Evolutionary conservation across 2,888 invertebrate genomes (phyloP).

Genomic region (Apantesis nais): DNA sequence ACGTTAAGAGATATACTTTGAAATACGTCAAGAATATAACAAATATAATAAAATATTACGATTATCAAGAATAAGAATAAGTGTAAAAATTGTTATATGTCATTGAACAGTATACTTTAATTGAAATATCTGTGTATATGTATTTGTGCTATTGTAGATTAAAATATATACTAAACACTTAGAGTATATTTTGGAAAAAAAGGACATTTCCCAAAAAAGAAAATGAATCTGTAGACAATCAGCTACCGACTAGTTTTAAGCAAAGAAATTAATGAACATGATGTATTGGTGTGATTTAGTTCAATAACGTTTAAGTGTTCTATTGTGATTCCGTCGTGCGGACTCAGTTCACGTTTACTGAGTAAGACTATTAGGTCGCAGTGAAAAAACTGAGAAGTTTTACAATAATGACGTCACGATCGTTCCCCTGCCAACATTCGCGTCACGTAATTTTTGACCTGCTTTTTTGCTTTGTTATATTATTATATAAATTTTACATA

Average conservation of each 20-base stretch:
- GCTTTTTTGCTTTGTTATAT: constrained; percentile 26
- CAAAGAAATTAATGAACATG: neutral
- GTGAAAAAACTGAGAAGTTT: constrained; percentile 26
- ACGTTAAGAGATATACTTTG: too few relatives aligned
- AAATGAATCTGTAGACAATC: too few relatives aligned
- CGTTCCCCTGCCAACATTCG: constrained; percentile 23
- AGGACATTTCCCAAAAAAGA: too few relatives aligned
- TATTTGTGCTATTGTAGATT: too few relatives aligned
- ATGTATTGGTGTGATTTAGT: neutral
- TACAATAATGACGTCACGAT: constrained; percentile 26
- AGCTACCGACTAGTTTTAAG: neutral
- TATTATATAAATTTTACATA: constrained; percentile 28
- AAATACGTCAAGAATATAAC: too few relatives aligned
- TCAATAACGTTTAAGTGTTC: constrained; percentile 26
- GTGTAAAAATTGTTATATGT: too few relatives aligned
- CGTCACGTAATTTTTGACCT: constrained; percentile 34
- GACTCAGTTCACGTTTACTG: constrained; percentile 35
- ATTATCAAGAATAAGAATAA: too few relatives aligned
- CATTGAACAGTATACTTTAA: too few relatives aligned
- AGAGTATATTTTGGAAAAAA: too few relatives aligned
- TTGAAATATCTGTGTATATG: too few relatives aligned
- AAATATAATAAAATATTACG: too few relatives aligned
- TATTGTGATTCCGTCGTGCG: constrained; percentile 29
- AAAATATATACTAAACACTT: too few relatives aligned
- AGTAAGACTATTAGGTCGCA: constrained; percentile 29